Percentiles rank a stretch among this genome's conserved stretches.
phyloP scores from a whole-genome alignment of 2,113 vertebrate species.

The Lanius ludovicianus region DNA sequence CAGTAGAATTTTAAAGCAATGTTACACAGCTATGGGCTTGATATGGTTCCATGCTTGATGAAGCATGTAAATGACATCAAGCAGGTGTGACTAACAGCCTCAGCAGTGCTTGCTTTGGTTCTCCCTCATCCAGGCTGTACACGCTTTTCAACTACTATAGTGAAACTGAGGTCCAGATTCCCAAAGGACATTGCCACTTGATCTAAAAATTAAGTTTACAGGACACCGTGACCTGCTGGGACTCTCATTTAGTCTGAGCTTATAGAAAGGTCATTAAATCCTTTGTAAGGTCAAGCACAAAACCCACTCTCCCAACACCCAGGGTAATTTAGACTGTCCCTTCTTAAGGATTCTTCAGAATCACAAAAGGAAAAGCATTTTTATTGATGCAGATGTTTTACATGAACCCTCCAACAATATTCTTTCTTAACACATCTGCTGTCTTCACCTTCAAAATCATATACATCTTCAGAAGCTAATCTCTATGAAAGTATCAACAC shows the following conservation, averaged over 20 bases:
- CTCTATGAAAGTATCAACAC: neutral
- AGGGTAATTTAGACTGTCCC: neutral
- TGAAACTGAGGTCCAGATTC: neutral
- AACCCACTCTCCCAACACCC: fast-evolving
- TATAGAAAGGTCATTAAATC: neutral
- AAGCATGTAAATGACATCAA: neutral
- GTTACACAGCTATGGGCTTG: neutral
- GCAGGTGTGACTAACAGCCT: slow-evolving; percentile 25
- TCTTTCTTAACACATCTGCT: neutral
- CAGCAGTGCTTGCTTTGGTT: neutral
- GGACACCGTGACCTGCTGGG: neutral
- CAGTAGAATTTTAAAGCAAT: neutral
- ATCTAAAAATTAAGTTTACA: neutral
- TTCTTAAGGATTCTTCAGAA: neutral
- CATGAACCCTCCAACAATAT: neutral
- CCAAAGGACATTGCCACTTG: neutral
- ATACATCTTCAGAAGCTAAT: neutral
- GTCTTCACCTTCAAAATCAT: neutral
- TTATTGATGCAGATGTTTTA: neutral
- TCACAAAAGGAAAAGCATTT: neutral
- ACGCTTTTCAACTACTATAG: neutral
- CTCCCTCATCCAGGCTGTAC: neutral
- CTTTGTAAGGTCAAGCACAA: neutral
- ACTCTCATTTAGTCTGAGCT: neutral
- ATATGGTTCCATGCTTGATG: neutral